phyloP scores from a whole-genome alignment of 2,113 vertebrate species.

The Nymphicus hollandicus region DNA sequence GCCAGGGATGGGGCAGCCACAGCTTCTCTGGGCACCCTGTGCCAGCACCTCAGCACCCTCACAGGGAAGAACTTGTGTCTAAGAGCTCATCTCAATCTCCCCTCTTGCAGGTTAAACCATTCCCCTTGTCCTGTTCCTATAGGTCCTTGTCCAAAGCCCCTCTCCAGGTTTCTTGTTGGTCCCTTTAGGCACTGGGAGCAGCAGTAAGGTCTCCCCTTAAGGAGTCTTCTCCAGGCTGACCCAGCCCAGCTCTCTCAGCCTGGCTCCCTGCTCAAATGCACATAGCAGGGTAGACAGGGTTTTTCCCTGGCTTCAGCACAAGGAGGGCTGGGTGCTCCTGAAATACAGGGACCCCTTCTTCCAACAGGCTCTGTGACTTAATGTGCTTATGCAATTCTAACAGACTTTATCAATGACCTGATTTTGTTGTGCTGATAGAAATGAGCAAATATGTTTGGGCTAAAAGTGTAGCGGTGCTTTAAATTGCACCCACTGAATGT shows the following conservation, averaged over 20 bases:
- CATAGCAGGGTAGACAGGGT: background rate
- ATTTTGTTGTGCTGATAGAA: background rate
- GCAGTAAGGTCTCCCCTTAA: background rate
- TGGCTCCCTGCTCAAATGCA: background rate
- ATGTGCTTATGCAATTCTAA: rapidly evolving
- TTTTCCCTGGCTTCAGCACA: background rate
- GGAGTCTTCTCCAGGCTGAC: background rate
- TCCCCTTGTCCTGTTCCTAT: no score
- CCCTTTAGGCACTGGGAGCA: background rate
- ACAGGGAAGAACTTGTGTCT: no score
- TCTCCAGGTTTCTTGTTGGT: no score
- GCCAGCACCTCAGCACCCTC: no score
- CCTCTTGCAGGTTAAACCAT: no score
- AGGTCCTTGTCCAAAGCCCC: no score
- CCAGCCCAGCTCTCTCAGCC: background rate
- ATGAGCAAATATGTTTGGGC: background rate
- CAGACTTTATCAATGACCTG: background rate
- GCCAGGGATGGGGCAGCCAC: no score
- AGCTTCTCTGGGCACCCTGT: no score
- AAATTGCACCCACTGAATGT: background rate
- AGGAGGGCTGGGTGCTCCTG: background rate
- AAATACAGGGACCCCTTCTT: background rate
- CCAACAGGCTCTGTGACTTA: rapidly evolving
- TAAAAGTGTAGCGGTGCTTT: background rate
- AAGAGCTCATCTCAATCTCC: no score